These are phyloP conservation scores for Haemorhous mexicanus DNA, from an alignment of 2,113 vertebrate species.

Conservation along the genomic window DNA sequence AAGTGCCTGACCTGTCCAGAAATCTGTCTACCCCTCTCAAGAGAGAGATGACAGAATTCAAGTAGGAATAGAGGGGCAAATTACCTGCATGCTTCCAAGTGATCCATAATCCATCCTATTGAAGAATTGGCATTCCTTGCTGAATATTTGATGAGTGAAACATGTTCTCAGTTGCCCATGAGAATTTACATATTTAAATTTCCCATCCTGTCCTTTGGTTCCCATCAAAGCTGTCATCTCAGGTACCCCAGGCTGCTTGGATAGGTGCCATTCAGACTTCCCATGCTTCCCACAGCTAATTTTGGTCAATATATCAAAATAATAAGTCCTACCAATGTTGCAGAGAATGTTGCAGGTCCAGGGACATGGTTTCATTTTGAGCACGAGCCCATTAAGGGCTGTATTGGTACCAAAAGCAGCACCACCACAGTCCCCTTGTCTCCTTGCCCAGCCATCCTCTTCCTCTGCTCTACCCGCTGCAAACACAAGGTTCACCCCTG, in stretches of 20 bases:
- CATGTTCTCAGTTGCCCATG: not conserved
- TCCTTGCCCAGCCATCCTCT: not conserved
- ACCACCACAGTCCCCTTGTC: accelerated
- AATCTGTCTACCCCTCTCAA: not conserved
- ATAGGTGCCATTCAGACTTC: not conserved
- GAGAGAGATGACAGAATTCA: not conserved
- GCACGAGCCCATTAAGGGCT: not conserved
- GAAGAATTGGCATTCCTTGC: not conserved
- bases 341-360: not conserved
- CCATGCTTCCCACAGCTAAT: too few relatives aligned
- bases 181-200: not conserved
- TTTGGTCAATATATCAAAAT: not conserved
- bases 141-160: not conserved
- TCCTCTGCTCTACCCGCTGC: not conserved
- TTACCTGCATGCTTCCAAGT: not conserved
- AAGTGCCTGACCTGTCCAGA: not conserved
- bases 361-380: not conserved
- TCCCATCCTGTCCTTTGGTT: not conserved
- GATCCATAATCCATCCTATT: not conserved
- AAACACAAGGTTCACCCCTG: not conserved
- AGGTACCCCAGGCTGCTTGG: not conserved
- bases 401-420: not conserved
- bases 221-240: not conserved
- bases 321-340: not conserved
- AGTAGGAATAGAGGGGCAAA: not conserved